Evolutionary conservation across 2,113 vertebrate species (phyloP), one percentile per base, ranked within the genome.

Genomic region (Embiotoca jacksoni): DNA sequence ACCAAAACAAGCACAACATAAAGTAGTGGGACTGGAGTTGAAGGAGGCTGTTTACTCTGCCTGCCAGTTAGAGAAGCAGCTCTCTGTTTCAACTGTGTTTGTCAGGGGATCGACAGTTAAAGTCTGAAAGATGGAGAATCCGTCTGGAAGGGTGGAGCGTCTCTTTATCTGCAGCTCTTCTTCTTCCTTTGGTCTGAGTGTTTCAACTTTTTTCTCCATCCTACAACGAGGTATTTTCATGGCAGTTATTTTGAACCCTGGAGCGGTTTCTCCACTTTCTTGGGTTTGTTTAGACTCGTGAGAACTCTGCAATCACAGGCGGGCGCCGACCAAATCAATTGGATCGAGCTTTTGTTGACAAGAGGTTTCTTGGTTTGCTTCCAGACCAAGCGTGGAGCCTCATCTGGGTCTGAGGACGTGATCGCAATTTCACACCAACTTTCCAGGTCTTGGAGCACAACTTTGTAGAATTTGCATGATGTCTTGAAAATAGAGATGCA

Each of bases 261-360:
- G 53, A 72, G 80, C 59, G 2, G 37, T 65, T 70, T 55, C 8
- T 68, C 35, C 81, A 66, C 32, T 14, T 49, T 37, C 50, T 64
- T 59, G 7, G 14, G 49, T 78, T 78, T 75, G 53, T 78, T 74
- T 74, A 72, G 79, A 78, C 76, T 67, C 13, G 11, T 74, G 58
- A 86, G 64, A 86, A 75, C 49, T 49, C 15, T 55, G 66, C 72
- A 82, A 79, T 83, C 74, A 65, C 58, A 50, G 58, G 14, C 37
- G 30, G 35, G 41, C 13, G 57, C 73, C 72, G 76, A 73, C 52
- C 41, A 54, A 84, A 82, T 77, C 83, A 78, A 79, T 55, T 76
- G 64, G 67, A 72, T 33, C 9, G 14, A 37, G 73, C 62, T 60
- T 65, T 62, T 65, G 69, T 78, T 72, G 79, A 74, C 53, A 31